Conservation (phyloP, 2,113 vertebrate genomes). For the Calyptomena viridis region DNA sequence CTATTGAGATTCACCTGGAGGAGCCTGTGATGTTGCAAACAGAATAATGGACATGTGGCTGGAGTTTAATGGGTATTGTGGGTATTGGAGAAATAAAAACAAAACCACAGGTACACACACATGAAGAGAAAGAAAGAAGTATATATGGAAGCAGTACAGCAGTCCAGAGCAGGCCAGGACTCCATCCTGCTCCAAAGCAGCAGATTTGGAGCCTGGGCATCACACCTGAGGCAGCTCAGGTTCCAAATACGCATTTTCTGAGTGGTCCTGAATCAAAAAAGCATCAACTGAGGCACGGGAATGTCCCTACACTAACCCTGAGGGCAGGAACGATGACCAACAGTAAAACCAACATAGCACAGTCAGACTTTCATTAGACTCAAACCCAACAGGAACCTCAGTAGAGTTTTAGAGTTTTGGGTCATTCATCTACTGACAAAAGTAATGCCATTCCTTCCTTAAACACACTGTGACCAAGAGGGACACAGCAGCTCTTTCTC, state of each 20-base stretch:
- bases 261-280: not conserved
- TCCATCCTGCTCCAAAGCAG: not conserved
- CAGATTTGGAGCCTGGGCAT: not conserved
- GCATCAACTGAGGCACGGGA: not conserved
- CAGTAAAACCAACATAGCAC: not conserved
- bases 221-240: not conserved
- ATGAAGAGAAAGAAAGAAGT: fast-evolving
- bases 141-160: not conserved
- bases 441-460: not conserved
- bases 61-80: not conserved
- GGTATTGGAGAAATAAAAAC: not conserved
- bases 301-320: not conserved
- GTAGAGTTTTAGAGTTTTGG: not conserved
- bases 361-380: not conserved
- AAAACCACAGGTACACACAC: not conserved
- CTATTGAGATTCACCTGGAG: not conserved
- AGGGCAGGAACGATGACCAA: not conserved
- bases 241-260: fast-evolving
- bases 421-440: not conserved
- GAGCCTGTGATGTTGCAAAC: not conserved
- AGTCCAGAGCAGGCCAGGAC: not conserved
- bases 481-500: not conserved
- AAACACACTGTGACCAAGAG: not conserved
- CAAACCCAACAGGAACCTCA: not conserved
- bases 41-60: not conserved